These are phyloP conservation scores for Seira sanloemensis DNA, from an alignment of 2,888 invertebrate genomes.

Conservation along the genomic window DNA sequence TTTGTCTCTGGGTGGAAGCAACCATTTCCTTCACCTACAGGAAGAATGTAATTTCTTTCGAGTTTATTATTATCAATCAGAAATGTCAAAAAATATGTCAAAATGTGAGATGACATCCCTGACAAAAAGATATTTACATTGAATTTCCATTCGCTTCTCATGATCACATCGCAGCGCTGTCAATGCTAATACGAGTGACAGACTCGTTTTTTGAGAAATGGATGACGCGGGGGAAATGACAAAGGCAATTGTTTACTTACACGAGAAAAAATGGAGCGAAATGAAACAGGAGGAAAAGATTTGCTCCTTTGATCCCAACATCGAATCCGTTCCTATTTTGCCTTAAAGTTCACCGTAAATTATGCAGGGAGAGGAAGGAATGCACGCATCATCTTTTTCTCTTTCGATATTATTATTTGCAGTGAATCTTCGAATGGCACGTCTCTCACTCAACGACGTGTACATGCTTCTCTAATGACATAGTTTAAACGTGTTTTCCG, in stretches of 20 bases:
- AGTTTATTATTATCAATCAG: constrained; percentile 17
- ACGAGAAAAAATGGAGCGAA: neutral
- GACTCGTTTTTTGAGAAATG: neutral
- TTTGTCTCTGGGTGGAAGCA: constrained; percentile 5
- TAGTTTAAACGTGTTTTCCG: too few species aligned
- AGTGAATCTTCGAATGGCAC: too few species aligned
- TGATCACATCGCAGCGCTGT: neutral
- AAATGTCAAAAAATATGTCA: constrained; percentile 2
- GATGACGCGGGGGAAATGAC: neutral
- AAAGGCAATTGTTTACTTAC: neutral
- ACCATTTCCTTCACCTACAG: neutral
- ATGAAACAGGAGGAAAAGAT: neutral
- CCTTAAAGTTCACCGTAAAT: too few species aligned
- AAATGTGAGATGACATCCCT: neutral
- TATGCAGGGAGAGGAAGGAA: too few species aligned
- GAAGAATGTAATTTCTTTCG: neutral
- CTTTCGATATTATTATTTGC: too few species aligned
- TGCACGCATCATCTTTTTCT: too few species aligned
- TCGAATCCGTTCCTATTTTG: too few species aligned
- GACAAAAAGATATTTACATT: constrained; percentile 17
- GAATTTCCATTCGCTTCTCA: neutral
- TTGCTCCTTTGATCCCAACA: constrained; percentile 9
- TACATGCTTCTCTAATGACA: too few species aligned
- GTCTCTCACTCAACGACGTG: too few species aligned
- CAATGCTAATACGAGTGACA: constrained; percentile 8